Evolutionary conservation across 2,113 vertebrate genomes (phyloP).

Genomic region (Hippocampus zosterae): DNA sequence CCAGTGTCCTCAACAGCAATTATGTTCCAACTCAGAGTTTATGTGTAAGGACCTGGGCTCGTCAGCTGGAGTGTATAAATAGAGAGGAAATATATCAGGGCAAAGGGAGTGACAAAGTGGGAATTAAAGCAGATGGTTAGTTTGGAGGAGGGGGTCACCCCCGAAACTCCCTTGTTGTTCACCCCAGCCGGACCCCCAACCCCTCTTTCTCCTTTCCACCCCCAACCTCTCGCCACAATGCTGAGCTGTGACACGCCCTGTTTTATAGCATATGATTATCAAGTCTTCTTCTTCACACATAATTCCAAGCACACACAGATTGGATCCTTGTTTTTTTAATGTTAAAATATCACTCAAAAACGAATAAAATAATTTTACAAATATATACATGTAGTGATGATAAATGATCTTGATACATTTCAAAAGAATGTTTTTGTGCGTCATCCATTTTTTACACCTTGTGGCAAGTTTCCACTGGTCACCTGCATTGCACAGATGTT

Average conservation of each 20-base stretch:
- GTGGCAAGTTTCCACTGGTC: too few species aligned
- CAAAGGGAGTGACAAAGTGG: constrained; percentile 45
- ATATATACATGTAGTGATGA: too few species aligned
- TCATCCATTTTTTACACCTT: too few species aligned
- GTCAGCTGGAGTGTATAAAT: not conserved
- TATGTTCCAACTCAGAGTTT: not conserved
- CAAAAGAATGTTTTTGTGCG: too few species aligned
- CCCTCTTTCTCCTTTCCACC: not conserved
- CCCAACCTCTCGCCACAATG: constrained; percentile 7
- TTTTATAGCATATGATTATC: constrained; percentile 26
- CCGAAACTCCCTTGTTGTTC: constrained; percentile 3
- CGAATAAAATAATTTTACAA: too few species aligned
- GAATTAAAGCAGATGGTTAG: constrained; percentile 62
- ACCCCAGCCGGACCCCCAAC: not conserved
- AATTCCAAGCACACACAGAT: not conserved
- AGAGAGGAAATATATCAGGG: not conserved
- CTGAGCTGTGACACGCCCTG: constrained; percentile 50
- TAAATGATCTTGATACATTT: too few species aligned
- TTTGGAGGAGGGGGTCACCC: constrained; percentile 19
- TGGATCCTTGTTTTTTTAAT: not conserved
- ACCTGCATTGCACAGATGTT: too few species aligned
- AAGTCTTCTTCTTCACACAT: constrained; percentile 23
- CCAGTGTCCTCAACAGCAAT: not conserved
- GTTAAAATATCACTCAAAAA: not conserved
- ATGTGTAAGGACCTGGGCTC: not conserved